Evolutionary conservation across 1,140 invertebrate genomes (phyloP).

Genomic region (Patella vulgata): DNA sequence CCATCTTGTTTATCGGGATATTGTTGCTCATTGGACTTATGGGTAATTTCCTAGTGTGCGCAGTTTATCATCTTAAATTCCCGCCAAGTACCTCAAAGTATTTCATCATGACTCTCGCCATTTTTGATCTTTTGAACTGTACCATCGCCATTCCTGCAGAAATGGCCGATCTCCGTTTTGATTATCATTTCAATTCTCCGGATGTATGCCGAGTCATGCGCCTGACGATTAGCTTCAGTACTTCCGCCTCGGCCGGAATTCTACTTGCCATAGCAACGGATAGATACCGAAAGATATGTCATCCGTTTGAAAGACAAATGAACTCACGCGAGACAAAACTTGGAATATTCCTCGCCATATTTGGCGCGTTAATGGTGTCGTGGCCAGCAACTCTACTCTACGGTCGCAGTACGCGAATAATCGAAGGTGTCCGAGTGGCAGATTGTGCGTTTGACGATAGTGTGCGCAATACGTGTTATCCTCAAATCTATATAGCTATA

Average conservation of each 20-base stretch:
- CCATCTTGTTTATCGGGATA: slow-evolving; percentile 24
- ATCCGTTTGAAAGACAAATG: slow-evolving; percentile 34
- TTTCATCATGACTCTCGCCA: slow-evolving; percentile 35
- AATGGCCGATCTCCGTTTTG: slow-evolving; percentile 29
- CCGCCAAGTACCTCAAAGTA: slow-evolving; percentile 31
- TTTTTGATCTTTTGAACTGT: slow-evolving; percentile 37
- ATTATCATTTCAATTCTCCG: slow-evolving; percentile 30
- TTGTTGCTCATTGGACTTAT: slow-evolving; percentile 31
- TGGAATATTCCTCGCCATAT: slow-evolving; percentile 14
- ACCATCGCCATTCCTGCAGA: slow-evolving; percentile 38
- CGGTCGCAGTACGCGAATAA: slow-evolving; percentile 5
- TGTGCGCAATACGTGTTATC: slow-evolving; percentile 12
- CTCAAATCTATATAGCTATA: slow-evolving; percentile 10
- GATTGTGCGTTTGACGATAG: slow-evolving; percentile 23
- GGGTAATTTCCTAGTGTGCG: slow-evolving; percentile 32
- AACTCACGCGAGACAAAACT: slow-evolving; percentile 15
- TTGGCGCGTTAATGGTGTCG: slow-evolving; percentile 18
- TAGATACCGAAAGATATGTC: slow-evolving; percentile 37
- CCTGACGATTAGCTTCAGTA: slow-evolving; percentile 26
- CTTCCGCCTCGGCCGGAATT: slow-evolving; percentile 24
- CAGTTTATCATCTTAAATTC: slow-evolving; percentile 31
- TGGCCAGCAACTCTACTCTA: slow-evolving; percentile 34
- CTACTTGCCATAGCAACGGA: slow-evolving; percentile 38
- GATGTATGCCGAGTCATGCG: slow-evolving; percentile 29
- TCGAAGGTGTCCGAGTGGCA: slow-evolving; percentile 20